Evolutionary conservation across 2,113 vertebrate genomes (phyloP).

Genomic region (Stegastes partitus): DNA sequence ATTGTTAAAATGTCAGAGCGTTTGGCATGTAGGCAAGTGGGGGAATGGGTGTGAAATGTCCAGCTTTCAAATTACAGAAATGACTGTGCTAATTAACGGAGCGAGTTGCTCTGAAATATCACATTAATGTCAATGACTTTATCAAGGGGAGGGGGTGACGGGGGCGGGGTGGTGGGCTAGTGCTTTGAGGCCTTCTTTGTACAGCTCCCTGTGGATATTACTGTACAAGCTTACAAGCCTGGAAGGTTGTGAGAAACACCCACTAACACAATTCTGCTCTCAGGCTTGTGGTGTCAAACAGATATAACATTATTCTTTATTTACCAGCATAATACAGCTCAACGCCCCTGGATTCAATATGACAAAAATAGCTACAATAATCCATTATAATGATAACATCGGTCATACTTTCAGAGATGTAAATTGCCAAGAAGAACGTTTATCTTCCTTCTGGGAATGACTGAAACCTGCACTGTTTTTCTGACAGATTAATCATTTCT

Average conservation of each 20-base stretch:
- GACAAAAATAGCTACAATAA: background rate
- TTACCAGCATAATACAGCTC: background rate
- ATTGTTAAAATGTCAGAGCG: conserved; percentile 73
- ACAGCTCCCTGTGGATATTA: conserved; percentile 57
- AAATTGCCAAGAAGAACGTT: background rate
- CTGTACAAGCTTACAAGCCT: conserved; percentile 23
- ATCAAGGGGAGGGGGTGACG: conserved; percentile 26
- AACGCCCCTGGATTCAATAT: background rate
- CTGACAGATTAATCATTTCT: too few relatives aligned
- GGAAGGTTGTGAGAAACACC: background rate
- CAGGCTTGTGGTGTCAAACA: background rate
- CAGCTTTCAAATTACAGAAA: conserved; percentile 67
- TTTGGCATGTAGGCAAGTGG: conserved; percentile 27
- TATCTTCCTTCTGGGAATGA: too few relatives aligned
- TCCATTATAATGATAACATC: background rate
- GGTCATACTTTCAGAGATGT: background rate
- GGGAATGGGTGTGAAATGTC: conserved; percentile 58
- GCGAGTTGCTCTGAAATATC: conserved; percentile 75
- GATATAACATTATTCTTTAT: background rate
- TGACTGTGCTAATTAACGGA: conserved; percentile 72
- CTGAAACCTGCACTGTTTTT: too few relatives aligned
- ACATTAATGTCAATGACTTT: conserved; percentile 80
- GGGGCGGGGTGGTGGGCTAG: conserved; percentile 9
- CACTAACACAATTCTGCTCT: background rate
- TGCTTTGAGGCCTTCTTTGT: conserved; percentile 58